Conservation (phyloP, 2,888 invertebrate species). For the Cantharis flavilabris region DNA sequence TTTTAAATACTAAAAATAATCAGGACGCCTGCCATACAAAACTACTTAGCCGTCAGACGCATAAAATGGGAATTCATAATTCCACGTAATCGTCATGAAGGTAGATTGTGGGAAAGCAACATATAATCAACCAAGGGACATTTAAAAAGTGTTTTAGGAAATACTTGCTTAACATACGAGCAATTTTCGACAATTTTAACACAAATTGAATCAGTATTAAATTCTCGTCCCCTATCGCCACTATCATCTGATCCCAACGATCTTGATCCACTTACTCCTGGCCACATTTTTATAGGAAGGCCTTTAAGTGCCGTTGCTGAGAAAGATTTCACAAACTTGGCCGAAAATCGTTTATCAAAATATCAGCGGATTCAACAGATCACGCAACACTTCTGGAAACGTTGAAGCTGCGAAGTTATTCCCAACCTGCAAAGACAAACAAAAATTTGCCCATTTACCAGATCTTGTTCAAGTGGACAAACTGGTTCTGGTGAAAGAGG, state of each 20-base stretch:
- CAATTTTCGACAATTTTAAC: conserved; percentile 36
- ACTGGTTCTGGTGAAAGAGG: not conserved
- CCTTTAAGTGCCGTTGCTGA: conserved; percentile 29
- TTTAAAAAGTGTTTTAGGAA: conserved; percentile 33
- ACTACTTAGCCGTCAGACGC: too few species aligned
- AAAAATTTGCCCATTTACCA: conserved; percentile 4
- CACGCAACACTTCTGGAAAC: conserved; percentile 29
- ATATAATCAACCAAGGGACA: conserved; percentile 40
- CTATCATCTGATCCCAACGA: conserved; percentile 36
- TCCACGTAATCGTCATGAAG: too few species aligned
- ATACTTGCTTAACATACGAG: too few species aligned
- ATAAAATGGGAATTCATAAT: too few species aligned
- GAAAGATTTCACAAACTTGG: conserved; percentile 12
- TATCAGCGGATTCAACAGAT: conserved; percentile 33
- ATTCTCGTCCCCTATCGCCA: conserved; percentile 39
- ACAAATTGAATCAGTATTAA: conserved; percentile 41
- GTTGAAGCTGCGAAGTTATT: conserved; percentile 19
- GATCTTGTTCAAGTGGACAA: not conserved
- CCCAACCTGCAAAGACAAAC: conserved; percentile 11
- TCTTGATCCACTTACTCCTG: conserved; percentile 19
- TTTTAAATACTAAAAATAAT: too few species aligned
- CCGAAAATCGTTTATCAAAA: conserved; percentile 17
- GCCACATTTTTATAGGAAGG: conserved; percentile 36
- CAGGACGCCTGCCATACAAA: too few species aligned
- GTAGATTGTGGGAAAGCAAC: too few species aligned